phyloP scores from a whole-genome alignment of 2,113 vertebrate species.

The Mungos mungo region DNA sequence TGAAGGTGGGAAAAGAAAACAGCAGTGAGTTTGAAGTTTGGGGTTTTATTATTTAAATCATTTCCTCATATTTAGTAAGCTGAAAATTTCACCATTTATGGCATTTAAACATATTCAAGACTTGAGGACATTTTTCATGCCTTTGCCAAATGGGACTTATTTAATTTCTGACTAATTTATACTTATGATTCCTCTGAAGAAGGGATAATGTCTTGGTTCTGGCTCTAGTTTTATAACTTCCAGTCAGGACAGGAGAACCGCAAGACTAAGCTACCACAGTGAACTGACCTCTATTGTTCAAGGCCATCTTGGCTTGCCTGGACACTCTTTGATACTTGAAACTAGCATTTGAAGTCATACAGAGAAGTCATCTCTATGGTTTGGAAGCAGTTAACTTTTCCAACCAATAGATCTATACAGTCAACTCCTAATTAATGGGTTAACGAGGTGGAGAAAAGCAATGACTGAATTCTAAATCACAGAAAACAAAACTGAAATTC shows the following conservation, averaged over 20 bases:
- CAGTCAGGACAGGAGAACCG: conserved; percentile 61
- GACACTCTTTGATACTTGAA: conserved; percentile 59
- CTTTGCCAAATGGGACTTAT: conserved; percentile 48
- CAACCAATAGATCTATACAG: not conserved
- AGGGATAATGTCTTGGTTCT: conserved; percentile 43
- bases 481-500: not conserved
- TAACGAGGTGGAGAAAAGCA: not conserved
- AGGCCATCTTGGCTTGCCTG: conserved; percentile 30
- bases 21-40: conserved; percentile 56
- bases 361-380: not conserved
- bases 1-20: conserved; percentile 72
- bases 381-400: conserved; percentile 63
- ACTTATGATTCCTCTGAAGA: conserved; percentile 43
- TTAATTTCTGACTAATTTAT: conserved; percentile 67
- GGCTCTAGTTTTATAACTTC: conserved; percentile 54
- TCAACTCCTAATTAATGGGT: not conserved
- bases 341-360: conserved; percentile 46
- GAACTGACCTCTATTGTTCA: conserved; percentile 58
- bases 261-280: conserved; percentile 39
- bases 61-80: conserved; percentile 62
- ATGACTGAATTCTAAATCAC: not conserved
- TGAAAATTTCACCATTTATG: conserved; percentile 48
- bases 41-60: conserved; percentile 70
- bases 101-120: conserved; percentile 58
- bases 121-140: not conserved